Conservation (phyloP, 2,888 invertebrate genomes). For the Hypena proboscidalis region DNA sequence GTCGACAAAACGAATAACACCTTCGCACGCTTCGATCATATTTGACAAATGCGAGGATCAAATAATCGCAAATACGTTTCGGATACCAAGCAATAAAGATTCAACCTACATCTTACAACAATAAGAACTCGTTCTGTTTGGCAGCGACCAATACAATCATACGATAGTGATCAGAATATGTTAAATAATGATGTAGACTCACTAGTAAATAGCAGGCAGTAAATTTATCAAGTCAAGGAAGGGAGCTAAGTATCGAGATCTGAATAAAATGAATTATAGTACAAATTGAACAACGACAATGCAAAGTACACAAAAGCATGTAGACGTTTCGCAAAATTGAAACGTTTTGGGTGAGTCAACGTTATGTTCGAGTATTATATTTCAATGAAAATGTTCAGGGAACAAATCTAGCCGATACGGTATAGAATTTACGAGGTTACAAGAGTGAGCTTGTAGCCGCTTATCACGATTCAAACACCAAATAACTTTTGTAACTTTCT, state of each 20-base stretch:
- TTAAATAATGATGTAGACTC: constrained; percentile 58
- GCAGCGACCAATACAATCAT: constrained; percentile 39
- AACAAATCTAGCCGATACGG: constrained; percentile 66
- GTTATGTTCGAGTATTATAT: constrained; percentile 66
- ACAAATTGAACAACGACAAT: constrained; percentile 28
- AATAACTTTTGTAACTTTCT: constrained; percentile 63
- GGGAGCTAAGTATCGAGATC: constrained; percentile 45
- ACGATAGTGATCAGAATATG: constrained; percentile 57
- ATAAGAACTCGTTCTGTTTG: constrained; percentile 50
- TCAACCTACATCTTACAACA: constrained; percentile 41
- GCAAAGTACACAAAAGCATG: constrained; percentile 41
- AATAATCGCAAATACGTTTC: constrained; percentile 63
- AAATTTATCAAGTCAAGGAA: constrained; percentile 53
- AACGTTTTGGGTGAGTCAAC: constrained; percentile 68
- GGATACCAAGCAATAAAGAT: constrained; percentile 37
- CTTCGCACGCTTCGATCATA: constrained; percentile 69
- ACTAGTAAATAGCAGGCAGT: constrained; percentile 51
- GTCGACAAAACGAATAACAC: constrained; percentile 76
- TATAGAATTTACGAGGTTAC: constrained; percentile 70
- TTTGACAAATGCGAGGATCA: constrained; percentile 72
- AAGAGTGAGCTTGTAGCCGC: constrained; percentile 63
- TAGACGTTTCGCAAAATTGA: constrained; percentile 64
- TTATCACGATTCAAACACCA: constrained; percentile 60
- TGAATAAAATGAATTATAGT: constrained; percentile 29
- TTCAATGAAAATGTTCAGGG: constrained; percentile 65